Evolutionary conservation across 2,888 invertebrate genomes (phyloP).

Genomic region (Lydus trimaculatus): DNA sequence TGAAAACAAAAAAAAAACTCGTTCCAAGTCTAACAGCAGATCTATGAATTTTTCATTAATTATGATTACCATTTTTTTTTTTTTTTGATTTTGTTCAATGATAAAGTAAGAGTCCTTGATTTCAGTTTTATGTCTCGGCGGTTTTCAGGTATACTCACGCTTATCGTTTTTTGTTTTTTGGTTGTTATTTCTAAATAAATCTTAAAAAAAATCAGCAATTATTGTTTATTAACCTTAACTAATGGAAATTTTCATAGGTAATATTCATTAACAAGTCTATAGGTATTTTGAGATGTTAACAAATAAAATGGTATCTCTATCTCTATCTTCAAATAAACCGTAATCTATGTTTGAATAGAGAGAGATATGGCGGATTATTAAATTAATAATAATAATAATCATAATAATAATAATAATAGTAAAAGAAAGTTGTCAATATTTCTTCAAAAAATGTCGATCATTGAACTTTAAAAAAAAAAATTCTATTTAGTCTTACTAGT

Average conservation of each 20-base stretch:
- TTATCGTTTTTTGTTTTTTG: too few species aligned
- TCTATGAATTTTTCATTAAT: too few species aligned
- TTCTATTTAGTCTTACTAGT: conserved; percentile 7
- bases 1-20: too few species aligned
- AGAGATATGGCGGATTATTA: not conserved
- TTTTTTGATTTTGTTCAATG: too few species aligned
- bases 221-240: not conserved
- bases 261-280: not conserved
- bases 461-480: conserved; percentile 7
- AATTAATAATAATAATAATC: too few species aligned
- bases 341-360: not conserved
- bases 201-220: not conserved
- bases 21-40: too few species aligned
- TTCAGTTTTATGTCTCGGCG: not conserved
- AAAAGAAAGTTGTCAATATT: too few species aligned
- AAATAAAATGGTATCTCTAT: not conserved
- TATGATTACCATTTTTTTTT: too few species aligned
- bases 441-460: not conserved
- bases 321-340: not conserved
- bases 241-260: not conserved
- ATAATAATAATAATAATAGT: too few species aligned
- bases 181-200: too few species aligned
- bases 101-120: not conserved
- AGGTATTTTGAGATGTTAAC: too few species aligned
- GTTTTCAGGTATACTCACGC: not conserved